Conservation (phyloP, 2,113 vertebrate genomes). For the Otolemur garnettii region DNA sequence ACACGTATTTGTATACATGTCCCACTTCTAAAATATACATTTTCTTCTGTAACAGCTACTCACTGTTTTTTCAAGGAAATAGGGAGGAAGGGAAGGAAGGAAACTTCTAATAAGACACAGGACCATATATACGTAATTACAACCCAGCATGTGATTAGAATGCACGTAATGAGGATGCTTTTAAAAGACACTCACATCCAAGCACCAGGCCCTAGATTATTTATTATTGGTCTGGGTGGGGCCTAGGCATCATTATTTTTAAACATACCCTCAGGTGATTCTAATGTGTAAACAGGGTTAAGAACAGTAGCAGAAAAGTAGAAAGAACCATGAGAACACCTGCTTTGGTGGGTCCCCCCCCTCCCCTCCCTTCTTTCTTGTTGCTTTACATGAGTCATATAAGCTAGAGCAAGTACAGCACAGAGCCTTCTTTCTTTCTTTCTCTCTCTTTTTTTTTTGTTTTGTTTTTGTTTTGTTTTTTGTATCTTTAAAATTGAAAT, state of each 20-base stretch:
- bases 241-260: background rate
- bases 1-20: too few species aligned
- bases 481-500: background rate
- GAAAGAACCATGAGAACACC: background rate
- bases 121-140: background rate
- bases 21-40: background rate
- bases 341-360: background rate
- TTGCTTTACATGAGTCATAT: background rate
- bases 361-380: background rate
- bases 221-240: background rate
- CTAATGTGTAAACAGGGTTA: background rate
- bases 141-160: background rate
- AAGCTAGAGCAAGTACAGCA: background rate
- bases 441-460: too few species aligned
- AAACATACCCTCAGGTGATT: background rate
- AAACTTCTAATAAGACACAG: background rate
- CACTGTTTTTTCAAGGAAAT: background rate
- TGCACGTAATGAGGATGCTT: background rate
- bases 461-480: background rate
- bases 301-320: background rate
- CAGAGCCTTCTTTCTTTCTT: background rate
- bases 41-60: background rate
- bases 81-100: background rate
- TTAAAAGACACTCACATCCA: background rate
- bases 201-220: background rate